A percentile compares a stretch with the other conserved stretches of the same genome.
Conservation (phyloP, 2,113 vertebrate species). For the Rhinolophus ferrumequinum region DNA sequence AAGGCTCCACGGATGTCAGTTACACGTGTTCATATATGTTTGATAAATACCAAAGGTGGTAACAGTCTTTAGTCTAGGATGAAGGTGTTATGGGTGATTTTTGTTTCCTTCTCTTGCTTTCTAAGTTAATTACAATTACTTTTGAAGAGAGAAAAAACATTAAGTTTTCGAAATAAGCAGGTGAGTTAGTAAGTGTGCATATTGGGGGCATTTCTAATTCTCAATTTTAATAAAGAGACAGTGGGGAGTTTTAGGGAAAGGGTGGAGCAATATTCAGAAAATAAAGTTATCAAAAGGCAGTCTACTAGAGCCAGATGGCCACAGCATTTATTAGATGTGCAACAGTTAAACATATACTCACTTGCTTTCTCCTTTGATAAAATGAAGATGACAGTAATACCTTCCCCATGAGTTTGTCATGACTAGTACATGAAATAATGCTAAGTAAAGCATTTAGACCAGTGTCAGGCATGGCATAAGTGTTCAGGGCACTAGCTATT, state of each 20-base stretch:
- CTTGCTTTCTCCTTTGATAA: neutral
- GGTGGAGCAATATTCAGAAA: neutral
- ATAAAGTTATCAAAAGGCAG: neutral
- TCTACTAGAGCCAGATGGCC: neutral
- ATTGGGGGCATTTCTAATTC: neutral
- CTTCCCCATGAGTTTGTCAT: neutral
- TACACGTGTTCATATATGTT: neutral
- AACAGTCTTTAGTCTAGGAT: neutral
- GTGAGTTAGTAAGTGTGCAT: neutral
- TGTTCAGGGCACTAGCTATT: neutral
- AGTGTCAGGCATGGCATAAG: neutral
- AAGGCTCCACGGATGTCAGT: neutral
- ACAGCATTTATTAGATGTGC: neutral
- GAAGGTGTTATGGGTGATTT: neutral
- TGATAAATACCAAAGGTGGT: neutral
- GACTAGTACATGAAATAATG: neutral
- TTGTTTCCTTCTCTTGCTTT: slow-evolving; percentile 23
- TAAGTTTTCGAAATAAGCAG: neutral
- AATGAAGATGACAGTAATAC: neutral
- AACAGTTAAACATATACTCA: neutral
- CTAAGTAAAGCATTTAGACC: neutral
- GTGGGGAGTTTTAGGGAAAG: neutral
- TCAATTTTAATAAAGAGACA: neutral
- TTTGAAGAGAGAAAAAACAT: neutral
- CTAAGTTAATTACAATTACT: neutral